A percentile compares a stretch with the other conserved stretches of the same genome.
phyloP scores from a whole-genome alignment of 2,797 vertebrate genomes.

The Hoplostethus mediterraneus region DNA sequence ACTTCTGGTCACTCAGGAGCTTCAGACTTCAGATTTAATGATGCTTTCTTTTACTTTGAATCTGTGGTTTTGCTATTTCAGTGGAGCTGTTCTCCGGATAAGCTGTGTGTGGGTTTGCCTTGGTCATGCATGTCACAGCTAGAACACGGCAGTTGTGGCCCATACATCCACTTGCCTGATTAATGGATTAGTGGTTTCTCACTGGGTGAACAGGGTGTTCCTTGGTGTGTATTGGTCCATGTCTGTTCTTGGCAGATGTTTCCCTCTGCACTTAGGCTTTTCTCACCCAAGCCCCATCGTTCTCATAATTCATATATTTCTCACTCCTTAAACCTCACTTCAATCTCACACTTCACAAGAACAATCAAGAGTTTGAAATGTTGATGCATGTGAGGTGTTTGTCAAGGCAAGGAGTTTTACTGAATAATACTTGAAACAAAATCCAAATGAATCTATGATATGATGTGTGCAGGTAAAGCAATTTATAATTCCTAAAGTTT shows the following conservation, averaged over 20 bases:
- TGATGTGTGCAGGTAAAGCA: background rate
- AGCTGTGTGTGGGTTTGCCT: conserved; percentile 24
- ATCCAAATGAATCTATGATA: too few species aligned
- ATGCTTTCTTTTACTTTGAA: conserved; percentile 46
- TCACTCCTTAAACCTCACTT: background rate
- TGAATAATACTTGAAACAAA: too few species aligned
- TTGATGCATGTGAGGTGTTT: background rate
- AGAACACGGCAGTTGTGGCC: conserved; percentile 19
- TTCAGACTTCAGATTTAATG: conserved; percentile 61
- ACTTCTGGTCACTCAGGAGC: conserved; percentile 37
- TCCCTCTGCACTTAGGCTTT: conserved; percentile 14
- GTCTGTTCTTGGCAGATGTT: conserved; percentile 36
- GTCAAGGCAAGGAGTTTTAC: too few species aligned
- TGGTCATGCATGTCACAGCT: conserved; percentile 46
- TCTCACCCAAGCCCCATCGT: conserved; percentile 9
- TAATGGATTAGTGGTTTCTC: conserved; percentile 57
- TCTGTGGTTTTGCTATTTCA: conserved; percentile 17
- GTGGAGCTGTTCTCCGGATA: conserved; percentile 14
- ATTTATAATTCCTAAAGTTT: conserved; percentile 12
- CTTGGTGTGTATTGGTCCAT: conserved; percentile 29
- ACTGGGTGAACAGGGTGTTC: conserved; percentile 36
- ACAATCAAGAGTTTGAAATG: background rate
- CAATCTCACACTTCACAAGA: conserved; percentile 1
- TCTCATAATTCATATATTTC: conserved; percentile 6
- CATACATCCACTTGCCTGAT: conserved; percentile 38